Base-by-base conservation (phyloP, 2,113 vertebrate genomes). In the Morone saxatilis region DNA sequence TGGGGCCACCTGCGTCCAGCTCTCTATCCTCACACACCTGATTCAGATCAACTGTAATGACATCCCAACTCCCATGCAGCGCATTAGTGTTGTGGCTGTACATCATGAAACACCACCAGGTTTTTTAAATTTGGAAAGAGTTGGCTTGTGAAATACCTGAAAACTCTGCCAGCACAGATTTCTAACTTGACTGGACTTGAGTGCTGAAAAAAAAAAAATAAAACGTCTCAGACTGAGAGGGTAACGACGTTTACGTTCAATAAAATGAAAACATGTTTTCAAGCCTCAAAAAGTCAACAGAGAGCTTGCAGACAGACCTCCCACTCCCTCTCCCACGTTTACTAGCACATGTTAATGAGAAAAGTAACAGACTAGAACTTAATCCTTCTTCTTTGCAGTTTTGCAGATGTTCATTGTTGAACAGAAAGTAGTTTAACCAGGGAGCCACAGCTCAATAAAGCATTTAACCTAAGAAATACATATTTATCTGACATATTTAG, bases 341-440 rank as follows among this genome's bases (percentile, higher is more conserved):
- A 69, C 22, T 5, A 48, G 48, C 1, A 12, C 1, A 20, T 76
- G n/a, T 61, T 61, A 70, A 75, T 78, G 54, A 66, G 48, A 19
- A 70, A 62, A 63, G 59, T n/a, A 71, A 72, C 48, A 53, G 16
- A 47, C 61, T 14, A 25, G 9, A 56, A n/a, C 62, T 43, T 25
- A 54, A 71, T 62, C 14, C 31, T 3, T 31, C 7, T 25, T 83
- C 8, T 45, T 31, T 47, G 47, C 54, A 59, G n/a, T 86, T 72
- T 45, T 25, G 14, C 62, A 83, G 71, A 77, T 68, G 76, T 60
- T 71, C 25, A 19, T 62, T 48, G 68, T 83, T 68, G 13, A 81
- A 43, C 7, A n/a, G 2, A 57, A 41, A 51, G 43, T 1, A 47
- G 31, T 59, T 31, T 4, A n/a, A 11, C 1, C 50, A 51, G 31